Evolutionary conservation across 2,797 vertebrate genomes (phyloP), one percentile per base, ranked within the genome.

Genomic region (Brachymystax lenok): DNA sequence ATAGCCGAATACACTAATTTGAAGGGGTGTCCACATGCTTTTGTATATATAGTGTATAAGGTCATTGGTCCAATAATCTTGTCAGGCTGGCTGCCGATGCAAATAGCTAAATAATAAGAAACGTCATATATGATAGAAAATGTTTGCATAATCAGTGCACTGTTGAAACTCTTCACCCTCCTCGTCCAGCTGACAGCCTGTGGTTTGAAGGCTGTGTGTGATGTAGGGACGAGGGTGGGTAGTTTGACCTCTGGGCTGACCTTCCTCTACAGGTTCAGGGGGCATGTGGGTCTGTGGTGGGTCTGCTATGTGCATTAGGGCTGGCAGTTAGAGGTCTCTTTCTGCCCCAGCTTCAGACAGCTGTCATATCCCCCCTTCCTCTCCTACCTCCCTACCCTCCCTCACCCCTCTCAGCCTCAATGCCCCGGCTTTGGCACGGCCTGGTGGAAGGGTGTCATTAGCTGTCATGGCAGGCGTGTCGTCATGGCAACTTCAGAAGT

Each of bases 381-480:
- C 30, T 16, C 33, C 33, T 40, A 4, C 24, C 12, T 30, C 61
- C 46, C 19, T 40, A 35, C 64, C 16, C 59, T 19, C 63, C 50
- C 33, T 74, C 63, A 74, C 61, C 21, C 33, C 6, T 5, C 69
- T 79, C 51, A 77, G 71, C 86, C 81, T 82, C 81, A 83, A 83
- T 77, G 59, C 83, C 84, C 75, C 80, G 80, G 83, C 79, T 83
- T 83, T 89, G 76, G 77, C 85, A 87, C 67, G 50, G 88, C 83
- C 84, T 80, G 82, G 86, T 84, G 84, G 86, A 91, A 92, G 88
- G 85, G 88, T 91, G 92, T 91, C 93, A 88, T 93, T 90, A 90
- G 89, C 87, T 88, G 90, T 92, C 89, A 80, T 88, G 88, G 88
- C 83, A 90, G 90, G 86, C 88, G 82, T 68, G 88, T 91, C 80